Conservation (phyloP, 2,113 vertebrate species). For the Willisornis vidua region DNA sequence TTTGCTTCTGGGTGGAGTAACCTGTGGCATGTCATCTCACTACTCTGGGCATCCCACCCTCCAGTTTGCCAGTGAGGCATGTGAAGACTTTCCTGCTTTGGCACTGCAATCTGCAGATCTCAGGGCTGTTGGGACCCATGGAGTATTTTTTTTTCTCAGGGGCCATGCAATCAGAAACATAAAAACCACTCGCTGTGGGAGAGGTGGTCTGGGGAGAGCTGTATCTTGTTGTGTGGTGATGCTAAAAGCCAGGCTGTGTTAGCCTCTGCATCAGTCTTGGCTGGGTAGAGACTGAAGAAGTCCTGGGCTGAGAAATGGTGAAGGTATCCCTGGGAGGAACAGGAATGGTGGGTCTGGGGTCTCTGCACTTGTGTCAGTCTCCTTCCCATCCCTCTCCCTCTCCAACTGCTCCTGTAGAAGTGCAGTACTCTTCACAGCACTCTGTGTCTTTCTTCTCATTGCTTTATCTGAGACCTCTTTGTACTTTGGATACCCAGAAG, state of each 20-base stretch:
- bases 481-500: neutral
- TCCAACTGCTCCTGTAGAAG: neutral
- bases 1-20: neutral
- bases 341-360: accelerated
- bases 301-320: neutral
- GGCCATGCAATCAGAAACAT: neutral
- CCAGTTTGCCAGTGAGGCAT: accelerated
- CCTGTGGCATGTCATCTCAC: accelerated
- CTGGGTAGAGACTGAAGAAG: neutral
- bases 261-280: neutral
- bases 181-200: neutral
- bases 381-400: neutral
- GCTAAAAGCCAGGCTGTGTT: neutral
- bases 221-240: neutral
- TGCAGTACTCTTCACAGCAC: neutral
- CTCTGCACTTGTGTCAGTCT: neutral
- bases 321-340: neutral
- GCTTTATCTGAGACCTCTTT: neutral
- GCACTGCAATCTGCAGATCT: neutral
- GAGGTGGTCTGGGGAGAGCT: neutral
- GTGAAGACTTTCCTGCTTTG: neutral
- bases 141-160: neutral
- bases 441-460: neutral
- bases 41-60: neutral
- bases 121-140: neutral